Conservation (phyloP, 1,140 invertebrate species). For the Nasonia longicornis region DNA sequence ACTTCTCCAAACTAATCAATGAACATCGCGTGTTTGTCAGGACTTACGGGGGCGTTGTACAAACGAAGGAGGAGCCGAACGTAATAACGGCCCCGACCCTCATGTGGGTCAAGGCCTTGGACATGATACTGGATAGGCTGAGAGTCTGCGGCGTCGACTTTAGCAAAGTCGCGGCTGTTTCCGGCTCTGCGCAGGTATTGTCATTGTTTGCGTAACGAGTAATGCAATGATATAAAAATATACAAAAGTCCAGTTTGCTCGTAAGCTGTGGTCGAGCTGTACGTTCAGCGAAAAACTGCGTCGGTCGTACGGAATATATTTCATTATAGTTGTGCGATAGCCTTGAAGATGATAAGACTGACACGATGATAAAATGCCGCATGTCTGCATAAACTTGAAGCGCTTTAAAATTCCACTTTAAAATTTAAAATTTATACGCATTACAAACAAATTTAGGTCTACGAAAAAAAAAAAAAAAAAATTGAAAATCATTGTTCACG, state of each 20-base stretch:
- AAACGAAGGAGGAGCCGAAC: conserved; percentile 70
- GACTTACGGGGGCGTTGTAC: conserved; percentile 85
- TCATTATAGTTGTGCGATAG: not conserved
- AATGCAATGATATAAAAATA: not conserved
- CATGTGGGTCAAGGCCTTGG: conserved; percentile 96
- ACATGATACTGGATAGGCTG: conserved; percentile 89
- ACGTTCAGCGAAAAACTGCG: too few relatives aligned
- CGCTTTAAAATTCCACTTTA: too few relatives aligned
- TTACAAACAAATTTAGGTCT: not conserved
- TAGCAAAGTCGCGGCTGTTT: conserved; percentile 83
- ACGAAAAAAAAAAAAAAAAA: conserved; percentile 34
- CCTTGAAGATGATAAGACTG: not conserved
- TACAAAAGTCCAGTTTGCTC: too few relatives aligned
- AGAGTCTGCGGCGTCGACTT: conserved; percentile 86
- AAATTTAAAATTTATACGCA: not conserved
- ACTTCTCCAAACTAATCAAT: not conserved
- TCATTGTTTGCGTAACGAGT: not conserved
- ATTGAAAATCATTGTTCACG: not conserved
- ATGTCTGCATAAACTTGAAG: too few relatives aligned
- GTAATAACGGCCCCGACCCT: conserved; percentile 85
- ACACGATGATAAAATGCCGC: not conserved
- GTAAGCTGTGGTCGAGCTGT: too few relatives aligned
- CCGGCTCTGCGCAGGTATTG: conserved; percentile 87
- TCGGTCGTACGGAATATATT: too few relatives aligned
- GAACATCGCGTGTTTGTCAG: conserved; percentile 65